A percentile compares a stretch with the other conserved stretches of the same genome.
phyloP scores from a whole-genome alignment of 2,797 vertebrate genomes.

The Adrianichthys oophorus region DNA sequence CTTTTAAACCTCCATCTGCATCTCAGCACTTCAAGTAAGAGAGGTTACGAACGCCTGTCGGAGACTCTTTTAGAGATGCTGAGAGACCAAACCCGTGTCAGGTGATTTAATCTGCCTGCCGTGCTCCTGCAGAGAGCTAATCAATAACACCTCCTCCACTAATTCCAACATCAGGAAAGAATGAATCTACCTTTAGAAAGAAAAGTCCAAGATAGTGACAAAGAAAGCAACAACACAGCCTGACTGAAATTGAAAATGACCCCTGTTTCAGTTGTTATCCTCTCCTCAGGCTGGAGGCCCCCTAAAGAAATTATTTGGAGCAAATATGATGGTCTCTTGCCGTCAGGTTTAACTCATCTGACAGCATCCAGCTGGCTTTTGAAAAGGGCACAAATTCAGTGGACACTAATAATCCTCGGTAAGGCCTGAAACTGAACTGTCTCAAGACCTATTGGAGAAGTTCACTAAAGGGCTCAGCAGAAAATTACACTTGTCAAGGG shows the following conservation, averaged over 20 bases:
- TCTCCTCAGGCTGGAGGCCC: slow-evolving; percentile 25
- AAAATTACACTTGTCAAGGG: slow-evolving; percentile 48
- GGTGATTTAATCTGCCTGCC: slow-evolving; percentile 73
- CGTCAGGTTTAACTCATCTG: slow-evolving; percentile 49
- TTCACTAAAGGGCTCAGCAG: slow-evolving; percentile 31
- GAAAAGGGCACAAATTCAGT: slow-evolving; percentile 54
- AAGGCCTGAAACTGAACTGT: slow-evolving; percentile 59
- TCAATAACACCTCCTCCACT: slow-evolving; percentile 64
- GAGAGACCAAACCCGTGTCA: slow-evolving; percentile 52
- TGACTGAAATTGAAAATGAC: slow-evolving; percentile 61
- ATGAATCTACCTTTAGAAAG: slow-evolving; percentile 36
- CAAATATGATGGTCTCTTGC: slow-evolving; percentile 42
- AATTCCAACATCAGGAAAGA: slow-evolving; percentile 56
- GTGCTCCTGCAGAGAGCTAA: slow-evolving; percentile 54
- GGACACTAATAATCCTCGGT: slow-evolving; percentile 53
- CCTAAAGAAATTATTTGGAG: slow-evolving; percentile 49
- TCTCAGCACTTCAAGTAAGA: slow-evolving; percentile 36
- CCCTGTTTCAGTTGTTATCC: slow-evolving; percentile 44
- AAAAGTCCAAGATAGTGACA: slow-evolving; percentile 5
- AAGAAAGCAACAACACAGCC: slow-evolving; percentile 38
- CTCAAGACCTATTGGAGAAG: slow-evolving; percentile 38
- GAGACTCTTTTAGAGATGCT: slow-evolving; percentile 28
- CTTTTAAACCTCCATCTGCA: slow-evolving; percentile 29
- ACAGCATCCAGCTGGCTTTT: slow-evolving; percentile 59
- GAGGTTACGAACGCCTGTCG: slow-evolving; percentile 29